phyloP scores from a whole-genome alignment of 2,113 vertebrate species.

The Scartelaos histophorus region DNA sequence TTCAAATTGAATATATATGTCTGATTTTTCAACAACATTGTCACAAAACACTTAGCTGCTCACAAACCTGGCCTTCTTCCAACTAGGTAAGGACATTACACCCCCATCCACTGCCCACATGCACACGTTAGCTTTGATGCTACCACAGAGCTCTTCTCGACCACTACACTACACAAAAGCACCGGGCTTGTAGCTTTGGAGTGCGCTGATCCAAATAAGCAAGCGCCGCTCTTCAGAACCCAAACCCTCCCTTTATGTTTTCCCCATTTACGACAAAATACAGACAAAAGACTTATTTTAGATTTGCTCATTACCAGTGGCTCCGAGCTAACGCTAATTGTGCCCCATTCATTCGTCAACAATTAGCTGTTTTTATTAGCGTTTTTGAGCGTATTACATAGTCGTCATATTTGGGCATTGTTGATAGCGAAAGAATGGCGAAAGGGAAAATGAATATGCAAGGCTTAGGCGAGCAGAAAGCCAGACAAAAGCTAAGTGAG shows the following conservation, averaged over 20 bases:
- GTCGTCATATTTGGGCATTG: slow-evolving; percentile 59
- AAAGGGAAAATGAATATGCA: slow-evolving; percentile 53
- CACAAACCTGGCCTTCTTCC: not conserved
- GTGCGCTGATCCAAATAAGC: slow-evolving; percentile 35
- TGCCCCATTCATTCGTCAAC: slow-evolving; percentile 59
- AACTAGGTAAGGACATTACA: not conserved
- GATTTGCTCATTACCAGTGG: slow-evolving; percentile 52
- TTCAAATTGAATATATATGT: not conserved
- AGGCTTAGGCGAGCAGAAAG: slow-evolving; percentile 45
- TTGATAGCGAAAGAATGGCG: slow-evolving; percentile 47
- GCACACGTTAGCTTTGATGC: not conserved
- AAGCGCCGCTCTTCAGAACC: slow-evolving; percentile 9
- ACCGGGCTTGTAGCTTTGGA: slow-evolving; percentile 17
- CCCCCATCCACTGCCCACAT: not conserved
- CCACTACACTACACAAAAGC: not conserved
- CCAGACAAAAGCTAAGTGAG: slow-evolving; percentile 65
- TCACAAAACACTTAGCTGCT: not conserved
- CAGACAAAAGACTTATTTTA: slow-evolving; percentile 62
- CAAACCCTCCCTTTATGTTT: slow-evolving; percentile 38
- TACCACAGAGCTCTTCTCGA: slow-evolving; percentile 23
- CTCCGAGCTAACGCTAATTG: slow-evolving; percentile 59
- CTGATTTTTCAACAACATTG: not conserved
- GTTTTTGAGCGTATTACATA: slow-evolving; percentile 56
- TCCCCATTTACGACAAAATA: slow-evolving; percentile 40
- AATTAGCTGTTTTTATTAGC: slow-evolving; percentile 62